These are phyloP conservation scores for Hyperoodon ampullatus DNA, from an alignment of 2,113 vertebrate species.

Conservation along the genomic window DNA sequence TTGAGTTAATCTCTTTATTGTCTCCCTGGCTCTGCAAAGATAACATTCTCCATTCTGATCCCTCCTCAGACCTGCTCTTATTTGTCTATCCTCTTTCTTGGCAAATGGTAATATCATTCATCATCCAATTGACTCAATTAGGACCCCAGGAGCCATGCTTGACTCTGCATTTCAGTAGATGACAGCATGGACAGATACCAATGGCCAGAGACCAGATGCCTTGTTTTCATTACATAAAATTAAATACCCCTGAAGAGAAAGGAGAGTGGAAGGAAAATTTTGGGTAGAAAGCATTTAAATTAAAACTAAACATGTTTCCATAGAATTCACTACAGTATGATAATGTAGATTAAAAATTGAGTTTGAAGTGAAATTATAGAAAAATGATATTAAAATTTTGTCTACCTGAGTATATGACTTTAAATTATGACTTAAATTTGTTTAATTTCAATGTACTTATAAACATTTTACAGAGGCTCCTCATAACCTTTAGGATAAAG, in stretches of 20 bases:
- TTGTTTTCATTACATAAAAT: background rate
- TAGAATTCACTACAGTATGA: background rate
- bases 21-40: background rate
- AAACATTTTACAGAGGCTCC: background rate
- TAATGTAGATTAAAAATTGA: background rate
- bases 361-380: background rate
- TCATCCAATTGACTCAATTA: background rate
- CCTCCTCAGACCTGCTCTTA: background rate
- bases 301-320: background rate
- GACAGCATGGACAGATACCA: background rate
- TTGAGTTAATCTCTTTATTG: background rate
- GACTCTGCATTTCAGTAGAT: background rate
- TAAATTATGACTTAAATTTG: background rate
- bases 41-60: background rate
- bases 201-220: background rate
- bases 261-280: background rate
- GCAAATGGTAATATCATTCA: background rate
- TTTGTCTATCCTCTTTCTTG: background rate
- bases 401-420: background rate
- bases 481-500: background rate
- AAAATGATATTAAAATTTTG: background rate
- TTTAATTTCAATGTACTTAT: background rate
- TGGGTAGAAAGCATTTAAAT: background rate
- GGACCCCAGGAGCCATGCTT: background rate
- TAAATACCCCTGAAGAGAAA: background rate